phyloP scores from a whole-genome alignment of 1,140 invertebrate genomes.

The Colletes latitarsis region DNA sequence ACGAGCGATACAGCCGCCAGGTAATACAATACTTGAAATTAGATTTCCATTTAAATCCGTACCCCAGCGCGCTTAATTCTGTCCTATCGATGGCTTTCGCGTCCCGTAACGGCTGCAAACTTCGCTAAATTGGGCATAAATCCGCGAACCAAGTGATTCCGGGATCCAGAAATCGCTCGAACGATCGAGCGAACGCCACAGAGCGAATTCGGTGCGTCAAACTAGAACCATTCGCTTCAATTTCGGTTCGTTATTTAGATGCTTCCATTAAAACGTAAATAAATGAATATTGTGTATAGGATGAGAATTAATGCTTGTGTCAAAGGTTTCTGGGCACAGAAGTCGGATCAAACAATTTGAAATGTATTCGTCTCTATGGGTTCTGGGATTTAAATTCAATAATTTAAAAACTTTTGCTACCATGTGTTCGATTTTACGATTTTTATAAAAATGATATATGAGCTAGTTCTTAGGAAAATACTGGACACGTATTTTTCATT shows the following conservation, averaged over 20 bases:
- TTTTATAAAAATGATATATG: too few species aligned
- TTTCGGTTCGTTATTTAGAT: background rate
- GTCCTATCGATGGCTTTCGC: background rate
- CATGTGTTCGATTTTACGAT: too few species aligned
- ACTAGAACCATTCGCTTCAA: conserved; percentile 6
- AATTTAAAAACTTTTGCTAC: too few species aligned
- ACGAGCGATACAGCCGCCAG: background rate
- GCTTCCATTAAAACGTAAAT: too few species aligned
- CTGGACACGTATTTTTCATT: too few species aligned
- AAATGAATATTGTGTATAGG: too few species aligned
- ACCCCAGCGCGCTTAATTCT: background rate
- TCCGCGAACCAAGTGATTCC: conserved; percentile 57
- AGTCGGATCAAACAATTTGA: too few species aligned
- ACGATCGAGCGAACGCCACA: background rate
- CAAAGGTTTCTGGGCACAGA: too few species aligned
- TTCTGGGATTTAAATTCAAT: too few species aligned
- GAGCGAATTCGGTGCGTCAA: background rate
- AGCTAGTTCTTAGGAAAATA: too few species aligned
- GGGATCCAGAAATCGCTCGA: background rate
- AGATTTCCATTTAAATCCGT: conserved; percentile 40
- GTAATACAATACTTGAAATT: conserved; percentile 33
- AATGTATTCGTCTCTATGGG: too few species aligned
- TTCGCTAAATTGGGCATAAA: conserved; percentile 67
- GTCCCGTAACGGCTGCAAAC: background rate
- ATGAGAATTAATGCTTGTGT: too few species aligned